Conservation (phyloP, 2,797 vertebrate genomes). For the Dipus sagitta region DNA sequence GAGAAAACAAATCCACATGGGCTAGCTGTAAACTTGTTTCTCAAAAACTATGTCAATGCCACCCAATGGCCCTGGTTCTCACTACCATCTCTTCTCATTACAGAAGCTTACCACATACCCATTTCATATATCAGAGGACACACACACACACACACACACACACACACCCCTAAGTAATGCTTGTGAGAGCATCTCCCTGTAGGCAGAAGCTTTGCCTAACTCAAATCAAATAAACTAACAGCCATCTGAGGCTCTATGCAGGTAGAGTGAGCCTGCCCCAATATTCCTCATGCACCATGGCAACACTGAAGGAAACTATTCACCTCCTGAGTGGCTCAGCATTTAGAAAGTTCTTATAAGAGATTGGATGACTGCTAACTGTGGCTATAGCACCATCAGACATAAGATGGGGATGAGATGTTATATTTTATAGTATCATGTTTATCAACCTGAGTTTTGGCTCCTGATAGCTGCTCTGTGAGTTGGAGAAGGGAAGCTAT, state of each 20-base stretch:
- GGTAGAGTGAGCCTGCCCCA: not conserved
- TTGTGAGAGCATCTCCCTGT: not conserved
- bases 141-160: not conserved
- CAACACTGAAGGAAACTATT: not conserved
- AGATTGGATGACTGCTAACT: constrained; percentile 40
- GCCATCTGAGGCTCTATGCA: not conserved
- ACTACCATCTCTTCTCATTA: not conserved
- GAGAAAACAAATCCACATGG: not conserved
- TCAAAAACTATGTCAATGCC: not conserved
- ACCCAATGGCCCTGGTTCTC: not conserved
- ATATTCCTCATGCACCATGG: not conserved
- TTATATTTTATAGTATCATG: too few relatives aligned
- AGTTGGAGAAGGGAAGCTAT: too few relatives aligned
- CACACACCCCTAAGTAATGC: not conserved
- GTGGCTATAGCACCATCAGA: constrained; percentile 1
- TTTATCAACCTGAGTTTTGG: too few relatives aligned
- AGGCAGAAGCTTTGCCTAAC: not conserved
- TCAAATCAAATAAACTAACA: not conserved
- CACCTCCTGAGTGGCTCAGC: not conserved
- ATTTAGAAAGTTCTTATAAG: not conserved
- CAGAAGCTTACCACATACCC: not conserved
- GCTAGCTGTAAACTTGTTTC: not conserved
- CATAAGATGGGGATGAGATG: not conserved
- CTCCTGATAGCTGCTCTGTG: too few relatives aligned
- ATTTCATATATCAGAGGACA: not conserved